Conservation (phyloP, 2,888 invertebrate species). For the Thyatira batis region DNA sequence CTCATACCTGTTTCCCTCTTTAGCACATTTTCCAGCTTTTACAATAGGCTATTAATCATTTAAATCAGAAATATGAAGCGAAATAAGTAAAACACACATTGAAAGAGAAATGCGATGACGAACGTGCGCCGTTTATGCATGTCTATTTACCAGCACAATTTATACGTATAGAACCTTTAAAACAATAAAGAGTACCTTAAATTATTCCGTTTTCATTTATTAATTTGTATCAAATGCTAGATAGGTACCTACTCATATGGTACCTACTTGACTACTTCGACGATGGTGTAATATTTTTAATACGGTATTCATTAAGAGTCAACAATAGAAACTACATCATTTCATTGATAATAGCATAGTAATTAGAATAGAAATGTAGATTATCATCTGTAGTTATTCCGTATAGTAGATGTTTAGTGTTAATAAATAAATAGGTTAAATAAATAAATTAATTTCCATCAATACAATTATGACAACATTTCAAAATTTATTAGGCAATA, state of each 20-base stretch:
- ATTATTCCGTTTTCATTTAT: slow-evolving; percentile 6
- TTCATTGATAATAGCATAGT: not conserved
- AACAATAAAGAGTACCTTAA: no score
- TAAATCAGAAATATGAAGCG: not conserved
- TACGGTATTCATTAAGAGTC: not conserved
- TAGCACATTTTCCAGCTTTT: slow-evolving; percentile 22
- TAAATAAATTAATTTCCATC: no score
- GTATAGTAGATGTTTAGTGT: no score
- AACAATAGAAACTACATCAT: not conserved
- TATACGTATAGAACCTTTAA: no score
- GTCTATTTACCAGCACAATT: not conserved
- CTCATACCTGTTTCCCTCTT: slow-evolving; percentile 38
- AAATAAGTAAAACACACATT: not conserved
- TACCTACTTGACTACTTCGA: no score
- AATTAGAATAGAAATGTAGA: not conserved
- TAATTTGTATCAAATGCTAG: no score
- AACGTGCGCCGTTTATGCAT: not conserved
- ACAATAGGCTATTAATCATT: slow-evolving; percentile 6
- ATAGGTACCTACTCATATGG: no score
- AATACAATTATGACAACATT: no score
- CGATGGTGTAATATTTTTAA: no score
- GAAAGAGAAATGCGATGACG: not conserved
- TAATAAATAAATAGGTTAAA: no score
- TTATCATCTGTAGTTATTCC: not conserved
- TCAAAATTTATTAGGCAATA: no score